These are phyloP conservation scores for Pangasianodon hypophthalmus DNA, from an alignment of 2,113 vertebrate genomes.

Conservation along the genomic window DNA sequence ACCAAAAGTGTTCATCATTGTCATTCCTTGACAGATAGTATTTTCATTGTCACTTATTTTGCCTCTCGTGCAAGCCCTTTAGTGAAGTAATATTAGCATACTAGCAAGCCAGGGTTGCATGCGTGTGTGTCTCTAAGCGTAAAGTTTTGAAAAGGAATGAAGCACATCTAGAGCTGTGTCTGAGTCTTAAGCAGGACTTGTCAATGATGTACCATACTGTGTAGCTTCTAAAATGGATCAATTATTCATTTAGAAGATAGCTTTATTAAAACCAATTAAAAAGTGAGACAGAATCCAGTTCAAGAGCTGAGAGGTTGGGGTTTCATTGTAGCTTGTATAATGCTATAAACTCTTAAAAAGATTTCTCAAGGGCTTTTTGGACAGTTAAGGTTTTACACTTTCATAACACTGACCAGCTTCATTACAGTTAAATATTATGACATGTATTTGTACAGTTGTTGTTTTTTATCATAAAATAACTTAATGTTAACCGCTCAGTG, in stretches of 20 bases:
- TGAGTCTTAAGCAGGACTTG: background rate
- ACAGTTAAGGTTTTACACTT: background rate
- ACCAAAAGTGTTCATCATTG: slow-evolving; percentile 7
- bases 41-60: background rate
- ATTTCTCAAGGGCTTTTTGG: background rate
- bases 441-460: background rate
- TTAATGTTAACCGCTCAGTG: too few species aligned
- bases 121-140: background rate
- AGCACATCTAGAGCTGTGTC: slow-evolving; percentile 41
- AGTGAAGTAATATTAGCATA: background rate
- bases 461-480: too few species aligned
- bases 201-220: background rate
- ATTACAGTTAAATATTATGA: background rate
- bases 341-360: too few species aligned
- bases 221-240: background rate
- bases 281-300: background rate
- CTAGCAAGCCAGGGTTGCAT: background rate
- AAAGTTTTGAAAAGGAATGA: slow-evolving; percentile 39
- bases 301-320: too few species aligned
- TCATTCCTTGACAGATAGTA: background rate
- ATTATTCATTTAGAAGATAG: background rate
- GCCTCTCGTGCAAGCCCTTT: background rate
- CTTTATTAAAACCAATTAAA: background rate
- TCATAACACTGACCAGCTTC: too few species aligned
- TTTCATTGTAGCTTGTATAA: too few species aligned